Percentiles rank a stretch among this genome's conserved stretches.
Conservation (phyloP, 2,113 vertebrate genomes). For the Sporophila hypoxantha region DNA sequence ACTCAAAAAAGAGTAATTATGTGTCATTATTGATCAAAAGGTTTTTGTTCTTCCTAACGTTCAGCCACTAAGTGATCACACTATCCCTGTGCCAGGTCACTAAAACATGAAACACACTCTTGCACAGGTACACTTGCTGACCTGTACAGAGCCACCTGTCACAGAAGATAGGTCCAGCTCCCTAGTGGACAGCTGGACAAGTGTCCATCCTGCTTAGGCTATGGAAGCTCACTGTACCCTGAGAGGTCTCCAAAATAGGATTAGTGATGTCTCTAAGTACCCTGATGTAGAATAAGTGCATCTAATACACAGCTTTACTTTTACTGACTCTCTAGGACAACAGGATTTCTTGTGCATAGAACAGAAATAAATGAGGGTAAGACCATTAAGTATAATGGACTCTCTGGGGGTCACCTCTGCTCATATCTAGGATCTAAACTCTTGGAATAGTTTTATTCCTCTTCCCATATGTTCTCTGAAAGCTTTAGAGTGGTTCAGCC, state of each 20-base stretch:
- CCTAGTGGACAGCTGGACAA: background rate
- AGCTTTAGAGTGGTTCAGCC: background rate
- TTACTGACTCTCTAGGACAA: background rate
- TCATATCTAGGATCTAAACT: background rate
- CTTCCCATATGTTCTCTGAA: slow-evolving; percentile 2
- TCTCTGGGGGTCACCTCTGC: background rate
- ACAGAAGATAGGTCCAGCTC: background rate
- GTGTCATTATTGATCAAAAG: background rate
- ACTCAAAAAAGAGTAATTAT: background rate
- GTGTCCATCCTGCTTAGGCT: background rate
- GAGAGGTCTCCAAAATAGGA: background rate
- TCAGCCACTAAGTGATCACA: background rate
- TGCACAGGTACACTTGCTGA: background rate
- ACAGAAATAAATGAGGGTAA: slow-evolving; percentile 16
- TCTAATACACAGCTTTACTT: slow-evolving; percentile 33
- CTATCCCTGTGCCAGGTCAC: background rate
- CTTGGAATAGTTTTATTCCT: background rate
- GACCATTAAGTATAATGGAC: background rate
- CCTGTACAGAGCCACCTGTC: background rate
- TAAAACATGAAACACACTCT: background rate
- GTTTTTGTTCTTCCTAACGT: slow-evolving; percentile 1
- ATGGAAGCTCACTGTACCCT: background rate
- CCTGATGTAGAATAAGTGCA: background rate
- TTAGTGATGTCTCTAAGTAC: background rate
- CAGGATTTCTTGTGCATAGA: slow-evolving; percentile 14